Base-by-base conservation (phyloP, 2,888 invertebrate genomes). In the Caenorhabditis imperialis region DNA sequence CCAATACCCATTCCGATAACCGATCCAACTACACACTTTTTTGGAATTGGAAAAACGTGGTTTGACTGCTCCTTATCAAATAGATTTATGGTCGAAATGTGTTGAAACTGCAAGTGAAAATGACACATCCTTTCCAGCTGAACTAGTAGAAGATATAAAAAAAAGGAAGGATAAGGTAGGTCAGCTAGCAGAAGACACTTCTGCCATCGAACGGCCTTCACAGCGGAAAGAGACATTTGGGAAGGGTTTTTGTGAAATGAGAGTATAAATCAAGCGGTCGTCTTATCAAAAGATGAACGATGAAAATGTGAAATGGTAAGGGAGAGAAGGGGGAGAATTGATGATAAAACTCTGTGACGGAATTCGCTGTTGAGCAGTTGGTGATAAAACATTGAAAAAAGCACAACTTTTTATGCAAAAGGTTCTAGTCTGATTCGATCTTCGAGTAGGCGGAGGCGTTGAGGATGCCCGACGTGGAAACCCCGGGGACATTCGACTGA, bases 371-470 rank as follows among this genome's bases (percentile, higher is more conserved):
- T n/a, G n/a, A n/a, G n/a, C n/a, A n/a, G n/a, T n/a, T n/a, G n/a
- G n/a, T n/a, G n/a, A 30, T 6, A 30, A 30, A 30, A 30, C 6
- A 10, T 30, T 6, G 30, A 30, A 30, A 30, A 10, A 30, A 30
- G 30, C 6, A 30, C 30, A 30, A 30, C 10, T 30, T 30, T 7
- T 30, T 30, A 10, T 10, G 10, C 30, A 30, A 30, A 6, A 30
- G n/a, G 6, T 47, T 47, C 47, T 47, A 48, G 38, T 62, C 62
- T 4, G 27, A 22, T 33, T 48, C 57, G 18, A 65, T 20, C 50
- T 33, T 55, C 42, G 65, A 65, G 23, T 50, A 65, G 42, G 42
- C 50, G 14, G 65, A 57, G 8, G 55, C 65, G 57, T 65, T 65
- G 23, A 65, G 48, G 23, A 42, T 48, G 23, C 45, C 25, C 25